Evolutionary conservation across 1,140 invertebrate genomes (phyloP).

Genomic region (Steinernema feltiae): DNA sequence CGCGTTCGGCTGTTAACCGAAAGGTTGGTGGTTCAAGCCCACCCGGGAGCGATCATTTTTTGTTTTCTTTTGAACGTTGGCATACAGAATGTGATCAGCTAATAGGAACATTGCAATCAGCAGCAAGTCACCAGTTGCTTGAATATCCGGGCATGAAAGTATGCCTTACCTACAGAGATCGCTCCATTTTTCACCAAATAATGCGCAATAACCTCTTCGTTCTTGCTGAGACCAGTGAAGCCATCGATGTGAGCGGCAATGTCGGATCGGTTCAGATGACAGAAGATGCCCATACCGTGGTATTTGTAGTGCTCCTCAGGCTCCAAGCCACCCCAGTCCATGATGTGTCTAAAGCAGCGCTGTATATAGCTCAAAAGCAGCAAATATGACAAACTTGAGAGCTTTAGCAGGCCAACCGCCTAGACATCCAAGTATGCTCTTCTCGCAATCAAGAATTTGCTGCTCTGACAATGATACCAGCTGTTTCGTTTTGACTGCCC

Average conservation of each 20-base stretch:
- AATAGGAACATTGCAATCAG: too few relatives aligned
- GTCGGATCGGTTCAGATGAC: slow-evolving; percentile 69
- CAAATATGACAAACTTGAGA: slow-evolving; percentile 60
- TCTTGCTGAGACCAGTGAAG: slow-evolving; percentile 66
- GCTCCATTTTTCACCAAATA: slow-evolving; percentile 83
- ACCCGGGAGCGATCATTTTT: slow-evolving; percentile 22
- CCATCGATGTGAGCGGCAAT: slow-evolving; percentile 70
- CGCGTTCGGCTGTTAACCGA: slow-evolving; percentile 42
- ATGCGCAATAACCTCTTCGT: slow-evolving; percentile 79
- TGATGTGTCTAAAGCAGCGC: slow-evolving; percentile 25
- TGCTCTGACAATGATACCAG: slow-evolving; percentile 85
- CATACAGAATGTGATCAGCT: too few relatives aligned
- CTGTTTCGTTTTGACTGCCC: slow-evolving; percentile 72
- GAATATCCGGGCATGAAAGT: too few relatives aligned
- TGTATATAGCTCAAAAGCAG: not conserved
- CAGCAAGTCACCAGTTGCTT: too few relatives aligned
- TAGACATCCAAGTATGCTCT: slow-evolving; percentile 76
- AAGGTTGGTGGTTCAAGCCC: slow-evolving; percentile 39
- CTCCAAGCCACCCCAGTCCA: slow-evolving; percentile 70
- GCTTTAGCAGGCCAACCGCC: slow-evolving; percentile 83
- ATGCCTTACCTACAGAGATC: slow-evolving; percentile 82
- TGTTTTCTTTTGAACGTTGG: too few relatives aligned
- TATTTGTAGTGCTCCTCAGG: slow-evolving; percentile 83
- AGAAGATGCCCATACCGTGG: slow-evolving; percentile 73
- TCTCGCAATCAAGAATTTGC: slow-evolving; percentile 76